Percentiles rank a stretch among this genome's conserved stretches.
Conservation (phyloP, 2,888 invertebrate genomes). For the Phytoseiulus persimilis region DNA sequence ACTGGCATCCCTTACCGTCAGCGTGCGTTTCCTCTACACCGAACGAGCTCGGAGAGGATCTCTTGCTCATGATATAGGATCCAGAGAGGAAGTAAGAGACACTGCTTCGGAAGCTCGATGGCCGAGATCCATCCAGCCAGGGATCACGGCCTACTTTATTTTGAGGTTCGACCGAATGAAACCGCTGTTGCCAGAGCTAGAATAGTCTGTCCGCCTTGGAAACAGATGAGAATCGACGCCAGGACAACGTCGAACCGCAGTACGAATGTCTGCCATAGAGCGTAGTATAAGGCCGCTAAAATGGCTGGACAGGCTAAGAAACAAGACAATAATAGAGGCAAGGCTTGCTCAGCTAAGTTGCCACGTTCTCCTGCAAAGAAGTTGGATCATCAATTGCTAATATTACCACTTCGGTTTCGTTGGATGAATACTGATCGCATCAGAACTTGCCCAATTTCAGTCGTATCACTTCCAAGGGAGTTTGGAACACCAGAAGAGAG, state of each 20-base stretch:
- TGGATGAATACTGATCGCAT: too few relatives aligned
- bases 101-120: neutral
- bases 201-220: conserved; percentile 12
- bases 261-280: conserved; percentile 27
- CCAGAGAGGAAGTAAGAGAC: neutral
- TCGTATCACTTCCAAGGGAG: conserved; percentile 27
- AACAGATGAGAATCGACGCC: conserved; percentile 25
- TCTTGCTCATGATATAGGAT: too few relatives aligned
- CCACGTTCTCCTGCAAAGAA: conserved; percentile 17
- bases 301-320: conserved; percentile 9
- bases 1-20: too few relatives aligned
- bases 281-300: conserved; percentile 13
- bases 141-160: neutral
- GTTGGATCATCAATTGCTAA: neutral
- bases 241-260: conserved; percentile 11
- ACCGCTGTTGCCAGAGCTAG: conserved; percentile 13
- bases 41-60: too few relatives aligned
- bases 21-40: too few relatives aligned
- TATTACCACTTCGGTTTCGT: neutral
- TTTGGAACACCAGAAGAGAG: conserved; percentile 21
- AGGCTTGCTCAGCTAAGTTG: neutral
- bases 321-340: neutral
- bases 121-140: too few relatives aligned
- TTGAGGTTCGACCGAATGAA: neutral
- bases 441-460: conserved; percentile 12